Base-by-base conservation (phyloP, 2,113 vertebrate genomes). In the Furnarius figulus region DNA sequence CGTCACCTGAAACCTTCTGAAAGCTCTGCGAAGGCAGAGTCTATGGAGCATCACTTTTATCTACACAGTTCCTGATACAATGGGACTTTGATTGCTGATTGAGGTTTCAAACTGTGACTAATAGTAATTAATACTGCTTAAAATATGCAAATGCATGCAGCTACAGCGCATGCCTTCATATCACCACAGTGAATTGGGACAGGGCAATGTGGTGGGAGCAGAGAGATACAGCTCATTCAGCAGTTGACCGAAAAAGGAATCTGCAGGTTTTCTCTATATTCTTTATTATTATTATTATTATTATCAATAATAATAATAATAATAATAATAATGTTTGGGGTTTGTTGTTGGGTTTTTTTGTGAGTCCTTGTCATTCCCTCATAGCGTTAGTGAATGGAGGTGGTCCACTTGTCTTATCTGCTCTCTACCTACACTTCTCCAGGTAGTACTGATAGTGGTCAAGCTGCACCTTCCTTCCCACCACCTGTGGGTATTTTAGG, bases 191-290 rank as follows among this genome's bases (percentile, higher is more conserved):
- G 9, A 63, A 59, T 62, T 35, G 74, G 19, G 67, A 87, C 56
- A 44, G 10, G 67, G 6, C 0, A 0, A 33, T 28, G 46, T 4
- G 7, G 10, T 12, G 2, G 14, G 25, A 93, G 25, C 21, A 23
- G 67, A 44, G 35, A 30, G 42, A 9, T 2, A 0, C 31, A 11
- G 14, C 33, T 75, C 7, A 47, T 31, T 35, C 58, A 93, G 49
- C 25, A 62, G 27, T 65, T 90, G 30, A n/a, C 27, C 31, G 56
- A 79, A 72, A 13, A 52, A 63, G 50, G 22, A 79, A 91, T 13
- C 3, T 35, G 5, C 5, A 30, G 14, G 8, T 10, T 59, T 70
- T 71, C 8, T 44, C 2, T 62, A 5, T 7, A 18, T 33, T 23
- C 6, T 31, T 19, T 44, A 10, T 42, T 12, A 24, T 35, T 17